Conservation (phyloP, 2,113 vertebrate species). For the Mus musculus region GRCm39 chr8:61075501-61076000, state of each 20-base stretch:
- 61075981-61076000: slow-evolving; percentile 59
- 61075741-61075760: background rate
- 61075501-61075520: background rate
- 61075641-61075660: background rate
- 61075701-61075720: background rate
- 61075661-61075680: background rate
- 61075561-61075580: background rate
- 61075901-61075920: background rate
- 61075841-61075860: background rate
- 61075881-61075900: background rate
- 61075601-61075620: background rate
- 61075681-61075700: slow-evolving; percentile 5
- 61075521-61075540: background rate
- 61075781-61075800: background rate
- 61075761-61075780: slow-evolving; percentile 30
- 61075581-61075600: background rate
- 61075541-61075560: background rate
- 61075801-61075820: background rate
- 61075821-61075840: background rate
- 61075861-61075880: background rate
- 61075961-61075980: slow-evolving; percentile 50
- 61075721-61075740: slow-evolving; percentile 21
- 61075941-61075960: slow-evolving; percentile 42
- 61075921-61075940: background rate
- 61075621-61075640: background rate